Percentiles rank a stretch among this genome's conserved stretches.
Conservation (phyloP, 2,113 vertebrate genomes). For the Mus pahari region DNA sequence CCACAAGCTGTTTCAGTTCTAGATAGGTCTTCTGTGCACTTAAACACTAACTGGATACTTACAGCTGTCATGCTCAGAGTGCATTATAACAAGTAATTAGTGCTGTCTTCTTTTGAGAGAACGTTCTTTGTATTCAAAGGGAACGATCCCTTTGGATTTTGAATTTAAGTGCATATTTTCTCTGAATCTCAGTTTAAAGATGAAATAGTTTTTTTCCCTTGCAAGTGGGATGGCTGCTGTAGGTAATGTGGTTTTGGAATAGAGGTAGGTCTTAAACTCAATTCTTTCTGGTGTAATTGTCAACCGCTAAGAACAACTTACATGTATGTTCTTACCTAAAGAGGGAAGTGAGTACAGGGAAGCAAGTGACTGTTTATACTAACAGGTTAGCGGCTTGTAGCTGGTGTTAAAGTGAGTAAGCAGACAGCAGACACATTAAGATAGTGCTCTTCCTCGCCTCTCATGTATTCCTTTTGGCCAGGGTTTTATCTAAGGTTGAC, state of each 20-base stretch:
- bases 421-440: constrained; percentile 32
- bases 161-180: background rate
- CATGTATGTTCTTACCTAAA: constrained; percentile 28
- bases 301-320: constrained; percentile 42
- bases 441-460: background rate
- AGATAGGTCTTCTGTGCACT: constrained; percentile 54
- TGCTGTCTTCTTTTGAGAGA: constrained; percentile 23
- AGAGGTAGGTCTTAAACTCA: constrained; percentile 19
- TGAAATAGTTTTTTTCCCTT: background rate
- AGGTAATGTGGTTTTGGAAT: background rate
- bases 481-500: constrained; percentile 5
- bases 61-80: background rate
- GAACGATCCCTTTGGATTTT: constrained; percentile 7
- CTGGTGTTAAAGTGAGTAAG: constrained; percentile 35
- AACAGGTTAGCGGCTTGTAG: constrained; percentile 27
- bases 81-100: background rate
- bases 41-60: background rate
- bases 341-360: constrained; percentile 33
- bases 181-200: background rate
- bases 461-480: background rate
- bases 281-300: constrained; percentile 19
- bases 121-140: constrained; percentile 44
- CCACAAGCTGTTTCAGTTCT: constrained; percentile 74
- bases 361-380: constrained; percentile 18
- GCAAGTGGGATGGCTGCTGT: background rate